A percentile compares a stretch with the other conserved stretches of the same genome.
Conservation (phyloP, 2,888 invertebrate species). For the Cosmia trapezina region DNA sequence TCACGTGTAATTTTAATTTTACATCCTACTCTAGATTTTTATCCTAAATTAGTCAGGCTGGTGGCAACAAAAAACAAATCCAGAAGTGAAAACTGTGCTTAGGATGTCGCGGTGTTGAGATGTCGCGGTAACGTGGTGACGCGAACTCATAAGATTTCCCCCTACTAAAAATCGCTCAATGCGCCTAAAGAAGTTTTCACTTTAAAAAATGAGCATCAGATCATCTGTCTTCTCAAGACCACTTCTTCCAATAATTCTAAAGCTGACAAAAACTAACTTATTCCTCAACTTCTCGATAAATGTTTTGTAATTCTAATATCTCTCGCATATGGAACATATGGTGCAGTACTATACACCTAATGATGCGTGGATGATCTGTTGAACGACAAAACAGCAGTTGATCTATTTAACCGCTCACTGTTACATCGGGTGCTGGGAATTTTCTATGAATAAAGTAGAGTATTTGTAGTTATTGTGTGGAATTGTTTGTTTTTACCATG, state of each 20-base stretch:
- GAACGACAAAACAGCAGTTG: slow-evolving; percentile 72
- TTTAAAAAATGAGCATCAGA: neutral
- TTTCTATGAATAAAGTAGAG: slow-evolving; percentile 28
- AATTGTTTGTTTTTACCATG: neutral
- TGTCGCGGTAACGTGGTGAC: no score
- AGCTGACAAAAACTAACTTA: slow-evolving; percentile 27
- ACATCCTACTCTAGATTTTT: slow-evolving; percentile 38
- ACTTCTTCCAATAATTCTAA: neutral
- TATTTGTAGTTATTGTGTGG: slow-evolving; percentile 15
- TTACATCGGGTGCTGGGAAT: slow-evolving; percentile 66
- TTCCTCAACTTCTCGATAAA: slow-evolving; percentile 49
- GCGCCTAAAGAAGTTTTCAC: no score
- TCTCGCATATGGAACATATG: slow-evolving; percentile 50
- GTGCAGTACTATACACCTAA: slow-evolving; percentile 65
- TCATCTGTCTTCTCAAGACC: neutral
- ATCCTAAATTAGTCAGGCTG: slow-evolving; percentile 23
- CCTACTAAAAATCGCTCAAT: no score
- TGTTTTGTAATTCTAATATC: slow-evolving; percentile 79
- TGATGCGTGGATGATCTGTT: slow-evolving; percentile 78
- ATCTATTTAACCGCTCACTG: slow-evolving; percentile 68
- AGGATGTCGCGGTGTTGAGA: no score
- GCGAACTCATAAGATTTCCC: no score
- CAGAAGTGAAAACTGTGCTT: no score
- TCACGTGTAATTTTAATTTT: slow-evolving; percentile 21
- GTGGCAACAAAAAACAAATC: neutral